Evolutionary conservation across 2,113 vertebrate genomes (phyloP).

Genomic region (Carassius auratus): DNA sequence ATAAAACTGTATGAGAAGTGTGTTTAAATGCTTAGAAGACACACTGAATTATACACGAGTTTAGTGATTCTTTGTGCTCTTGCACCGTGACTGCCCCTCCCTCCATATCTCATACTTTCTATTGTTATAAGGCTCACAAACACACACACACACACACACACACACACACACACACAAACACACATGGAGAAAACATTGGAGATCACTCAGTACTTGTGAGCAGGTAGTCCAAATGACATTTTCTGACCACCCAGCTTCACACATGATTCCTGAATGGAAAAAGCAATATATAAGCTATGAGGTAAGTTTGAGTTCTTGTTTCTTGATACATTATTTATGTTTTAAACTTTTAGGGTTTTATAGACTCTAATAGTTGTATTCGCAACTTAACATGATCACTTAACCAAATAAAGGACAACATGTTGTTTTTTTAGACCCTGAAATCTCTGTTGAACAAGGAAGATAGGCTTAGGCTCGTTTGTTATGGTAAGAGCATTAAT

Average conservation of each 20-base stretch:
- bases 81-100: conserved; percentile 53
- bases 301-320: conserved; percentile 18
- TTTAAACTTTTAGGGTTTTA: background rate
- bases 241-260: background rate
- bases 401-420: background rate
- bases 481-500: conserved; percentile 40
- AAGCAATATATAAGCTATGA: conserved; percentile 44
- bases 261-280: conserved; percentile 51
- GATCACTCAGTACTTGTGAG: background rate
- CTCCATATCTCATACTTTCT: conserved; percentile 1
- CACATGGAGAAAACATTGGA: background rate
- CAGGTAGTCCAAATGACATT: background rate
- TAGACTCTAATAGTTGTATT: background rate
- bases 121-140: conserved; percentile 13
- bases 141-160: conserved; percentile 11
- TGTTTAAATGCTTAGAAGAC: conserved; percentile 43
- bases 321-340: background rate
- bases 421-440: conserved; percentile 28
- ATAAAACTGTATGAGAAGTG: conserved; percentile 2
- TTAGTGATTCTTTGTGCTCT: conserved; percentile 57
- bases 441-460: conserved; percentile 40
- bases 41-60: conserved; percentile 61
- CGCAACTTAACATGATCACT: background rate
- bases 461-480: background rate
- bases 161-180: conserved; percentile 5